Evolutionary conservation across 2,797 vertebrate genomes (phyloP).

Genomic region (Sphenopsis melanotis): DNA sequence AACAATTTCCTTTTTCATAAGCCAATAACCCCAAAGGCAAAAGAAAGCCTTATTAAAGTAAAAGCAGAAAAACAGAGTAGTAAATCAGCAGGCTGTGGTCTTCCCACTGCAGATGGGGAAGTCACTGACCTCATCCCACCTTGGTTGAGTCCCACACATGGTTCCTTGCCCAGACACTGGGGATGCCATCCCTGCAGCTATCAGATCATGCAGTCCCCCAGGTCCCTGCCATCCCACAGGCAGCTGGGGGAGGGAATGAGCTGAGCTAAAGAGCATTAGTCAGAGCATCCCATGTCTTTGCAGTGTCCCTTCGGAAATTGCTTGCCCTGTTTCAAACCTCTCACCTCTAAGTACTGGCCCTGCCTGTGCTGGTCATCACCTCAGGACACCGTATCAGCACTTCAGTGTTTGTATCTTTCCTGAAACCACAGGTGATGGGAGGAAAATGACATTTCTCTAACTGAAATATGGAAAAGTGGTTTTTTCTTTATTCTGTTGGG

Average conservation of each 20-base stretch:
- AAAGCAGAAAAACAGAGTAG: not conserved
- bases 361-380: not conserved
- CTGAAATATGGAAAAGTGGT: not conserved
- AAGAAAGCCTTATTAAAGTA: not conserved
- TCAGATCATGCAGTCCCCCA: not conserved
- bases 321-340: fast-evolving
- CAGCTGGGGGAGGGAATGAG: not conserved
- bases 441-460: not conserved
- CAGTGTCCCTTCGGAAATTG: not conserved
- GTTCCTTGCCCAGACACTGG: not conserved
- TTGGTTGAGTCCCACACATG: fast-evolving
- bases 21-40: not conserved
- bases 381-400: not conserved
- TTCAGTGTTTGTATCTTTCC: not conserved
- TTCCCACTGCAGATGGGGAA: not conserved
- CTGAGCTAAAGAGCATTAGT: not conserved
- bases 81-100: not conserved
- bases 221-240: not conserved
- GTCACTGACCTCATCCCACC: not conserved
- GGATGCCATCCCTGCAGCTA: not conserved
- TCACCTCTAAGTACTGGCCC: not conserved
- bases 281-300: not conserved
- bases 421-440: not conserved
- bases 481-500: not conserved
- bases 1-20: not conserved